Base-by-base conservation (phyloP, 2,888 invertebrate species). In the Cryptosula pallasiana region DNA sequence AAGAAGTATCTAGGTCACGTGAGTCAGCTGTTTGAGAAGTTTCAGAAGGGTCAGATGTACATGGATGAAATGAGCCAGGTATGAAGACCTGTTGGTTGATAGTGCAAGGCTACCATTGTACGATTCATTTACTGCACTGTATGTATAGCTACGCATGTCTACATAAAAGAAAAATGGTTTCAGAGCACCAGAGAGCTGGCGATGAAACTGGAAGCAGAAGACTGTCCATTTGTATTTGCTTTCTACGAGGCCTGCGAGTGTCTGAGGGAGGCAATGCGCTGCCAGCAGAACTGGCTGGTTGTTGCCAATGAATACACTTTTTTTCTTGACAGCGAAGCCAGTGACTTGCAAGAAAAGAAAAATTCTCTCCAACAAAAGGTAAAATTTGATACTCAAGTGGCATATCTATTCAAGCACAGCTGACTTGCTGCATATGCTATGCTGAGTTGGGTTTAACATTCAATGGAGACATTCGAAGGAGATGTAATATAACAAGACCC, bases 31-130 rank as follows among this genome's bases (percentile, higher is more conserved):
- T 32, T 36, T 32, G 45, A 25, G 9, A 36, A 54, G 5, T 70
- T 70, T 29, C 45, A 36, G 70, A 36, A 29, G 25, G 70, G 70
- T 9, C n/a, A n/a, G 45, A 36, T 70, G 45, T 70, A 54, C 45
- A n/a, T 70, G 45, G 70, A 70, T 23, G 70, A 70, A 9, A 70
- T 70, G 70, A 70, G 45, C 23, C 35, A n/a, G 25, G 70, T 63
- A 55, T n/a, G 55, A n/a, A 13, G 9, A 45, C 45, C 9, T 45
- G 20, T 13, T 45, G 20, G 9, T 45, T 20, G 20, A 9, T 45
- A 45, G 45, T n/a, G n/a, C n/a, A n/a, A n/a, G n/a, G n/a, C n/a
- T n/a, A n/a, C n/a, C n/a, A n/a, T n/a, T n/a, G n/a, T n/a, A n/a
- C n/a, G n/a, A n/a, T n/a, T n/a, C n/a, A n/a, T n/a, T n/a, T n/a